These are phyloP conservation scores for Leucozona laternaria DNA, from an alignment of 2,888 invertebrate genomes.

Conservation along the genomic window DNA sequence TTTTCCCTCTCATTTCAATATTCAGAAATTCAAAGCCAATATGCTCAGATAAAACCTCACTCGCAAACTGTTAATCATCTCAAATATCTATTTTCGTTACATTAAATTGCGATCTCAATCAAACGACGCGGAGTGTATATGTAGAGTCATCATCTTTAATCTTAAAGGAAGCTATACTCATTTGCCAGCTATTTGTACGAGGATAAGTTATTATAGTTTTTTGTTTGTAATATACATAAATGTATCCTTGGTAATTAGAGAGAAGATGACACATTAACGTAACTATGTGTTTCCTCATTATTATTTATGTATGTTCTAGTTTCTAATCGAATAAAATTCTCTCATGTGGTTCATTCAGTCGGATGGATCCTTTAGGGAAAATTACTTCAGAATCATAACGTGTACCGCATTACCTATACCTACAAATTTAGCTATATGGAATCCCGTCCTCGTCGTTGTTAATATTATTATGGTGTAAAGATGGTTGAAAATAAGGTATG, in stretches of 20 bases:
- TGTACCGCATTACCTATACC: slow-evolving; percentile 32
- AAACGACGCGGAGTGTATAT: neutral
- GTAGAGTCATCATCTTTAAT: slow-evolving; percentile 5
- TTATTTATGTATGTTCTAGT: slow-evolving; percentile 68
- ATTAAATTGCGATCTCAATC: neutral
- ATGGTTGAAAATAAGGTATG: slow-evolving; percentile 43
- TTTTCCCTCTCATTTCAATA: no score
- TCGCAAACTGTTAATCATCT: no score
- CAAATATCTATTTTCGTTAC: neutral
- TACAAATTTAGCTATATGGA: slow-evolving; percentile 19
- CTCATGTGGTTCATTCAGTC: neutral
- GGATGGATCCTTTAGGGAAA: slow-evolving; percentile 35
- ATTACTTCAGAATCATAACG: slow-evolving; percentile 66
- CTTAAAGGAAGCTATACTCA: slow-evolving; percentile 20
- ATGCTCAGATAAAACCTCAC: no score
- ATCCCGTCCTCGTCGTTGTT: slow-evolving; percentile 38
- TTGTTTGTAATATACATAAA: slow-evolving; percentile 25
- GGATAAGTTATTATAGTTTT: slow-evolving; percentile 38
- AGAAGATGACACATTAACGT: slow-evolving; percentile 59
- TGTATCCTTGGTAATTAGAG: slow-evolving; percentile 71
- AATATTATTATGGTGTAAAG: neutral
- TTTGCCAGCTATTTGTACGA: slow-evolving; percentile 39
- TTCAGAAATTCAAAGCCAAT: no score
- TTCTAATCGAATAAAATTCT: slow-evolving; percentile 2
- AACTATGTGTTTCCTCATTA: slow-evolving; percentile 53